phyloP scores from a whole-genome alignment of 2,888 invertebrate genomes.

The Maniola hyperantus region DNA sequence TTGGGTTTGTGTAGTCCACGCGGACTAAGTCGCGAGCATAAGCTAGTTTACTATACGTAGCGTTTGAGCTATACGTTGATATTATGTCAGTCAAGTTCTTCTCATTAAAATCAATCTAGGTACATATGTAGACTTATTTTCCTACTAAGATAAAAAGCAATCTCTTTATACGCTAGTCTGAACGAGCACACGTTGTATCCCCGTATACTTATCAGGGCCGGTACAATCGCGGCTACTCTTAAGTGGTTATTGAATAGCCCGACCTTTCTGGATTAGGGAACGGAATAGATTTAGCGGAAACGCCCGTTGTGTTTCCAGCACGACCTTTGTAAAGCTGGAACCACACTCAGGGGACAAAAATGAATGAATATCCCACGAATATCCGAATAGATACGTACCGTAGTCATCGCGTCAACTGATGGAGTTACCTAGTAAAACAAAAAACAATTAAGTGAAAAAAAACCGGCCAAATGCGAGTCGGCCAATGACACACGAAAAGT shows the following conservation, averaged over 20 bases:
- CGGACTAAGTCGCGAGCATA: too few relatives aligned
- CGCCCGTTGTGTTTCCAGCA: constrained; percentile 66
- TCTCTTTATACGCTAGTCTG: constrained; percentile 5
- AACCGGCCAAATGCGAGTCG: too few relatives aligned
- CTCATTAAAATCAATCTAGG: not conserved
- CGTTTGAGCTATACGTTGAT: too few relatives aligned
- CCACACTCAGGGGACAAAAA: not conserved
- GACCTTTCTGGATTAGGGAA: constrained; percentile 75
- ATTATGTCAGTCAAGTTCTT: too few relatives aligned
- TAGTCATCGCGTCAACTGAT: too few relatives aligned
- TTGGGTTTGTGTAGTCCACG: too few relatives aligned
- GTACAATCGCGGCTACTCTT: constrained; percentile 66
- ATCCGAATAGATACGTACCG: not conserved
- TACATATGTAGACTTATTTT: not conserved
- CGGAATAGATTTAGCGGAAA: constrained; percentile 63
- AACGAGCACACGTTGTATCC: constrained; percentile 21
- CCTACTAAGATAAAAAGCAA: not conserved
- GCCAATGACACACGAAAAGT: too few relatives aligned
- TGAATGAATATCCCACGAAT: not conserved
- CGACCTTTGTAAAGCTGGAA: constrained; percentile 57
- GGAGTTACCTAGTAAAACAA: too few relatives aligned
- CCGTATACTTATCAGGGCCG: constrained; percentile 56
- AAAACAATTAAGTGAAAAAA: too few relatives aligned
- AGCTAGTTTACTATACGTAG: too few relatives aligned
- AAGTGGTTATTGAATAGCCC: constrained; percentile 76